Evolutionary conservation across 1,140 invertebrate genomes (phyloP), one percentile per base, ranked within the genome.

Genomic region (Centruroides vittatus): DNA sequence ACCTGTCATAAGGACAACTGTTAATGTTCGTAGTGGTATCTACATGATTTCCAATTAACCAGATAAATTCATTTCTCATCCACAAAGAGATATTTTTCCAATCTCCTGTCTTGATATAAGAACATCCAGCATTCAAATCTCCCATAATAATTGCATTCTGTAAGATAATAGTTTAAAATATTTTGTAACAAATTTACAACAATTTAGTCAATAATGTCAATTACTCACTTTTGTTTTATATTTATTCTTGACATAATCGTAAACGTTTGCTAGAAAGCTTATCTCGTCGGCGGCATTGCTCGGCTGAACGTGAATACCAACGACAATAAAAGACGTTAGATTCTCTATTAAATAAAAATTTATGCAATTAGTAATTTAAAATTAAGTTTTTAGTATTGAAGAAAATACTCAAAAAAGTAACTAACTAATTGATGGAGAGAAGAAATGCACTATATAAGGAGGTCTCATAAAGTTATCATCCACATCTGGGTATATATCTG

Each of bases 1-100:
- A 62, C 61, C 61, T 62, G 49, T 63, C 62, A 48, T 63, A 63
- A 4, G 58, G 62, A 11, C 62, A 63, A 35, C 58, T 59, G 55
- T 57, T 60, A 2, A 54, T 5, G 10, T 57, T 57, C 1, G 55
- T 35, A 4, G 62, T 63, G 3, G 62, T 63, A 23, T 63, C 62
- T 35, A 13, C 36, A 35, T 60, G 54, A 23, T 63, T 58, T 3
- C 47, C 55, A n/a, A 63, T 63, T 7, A 60, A 55, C 62, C 62
- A 63, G 7, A 49, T 60, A 50, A 63, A 63, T 23, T 63, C 62
- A 12, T 46, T 35, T 23, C 62, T 56, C 8, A 6, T 57, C 62
- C 62, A 63, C 13, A 63, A 47, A 5, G 52, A 48, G 3, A 63
- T 63, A 34, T 1, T 36, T 34, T 63, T 55, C 62, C 62, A 63